Percentiles rank a stretch among this genome's conserved stretches.
phyloP scores from a whole-genome alignment of 2,797 vertebrate genomes.

The Loris lydekkerianus region DNA sequence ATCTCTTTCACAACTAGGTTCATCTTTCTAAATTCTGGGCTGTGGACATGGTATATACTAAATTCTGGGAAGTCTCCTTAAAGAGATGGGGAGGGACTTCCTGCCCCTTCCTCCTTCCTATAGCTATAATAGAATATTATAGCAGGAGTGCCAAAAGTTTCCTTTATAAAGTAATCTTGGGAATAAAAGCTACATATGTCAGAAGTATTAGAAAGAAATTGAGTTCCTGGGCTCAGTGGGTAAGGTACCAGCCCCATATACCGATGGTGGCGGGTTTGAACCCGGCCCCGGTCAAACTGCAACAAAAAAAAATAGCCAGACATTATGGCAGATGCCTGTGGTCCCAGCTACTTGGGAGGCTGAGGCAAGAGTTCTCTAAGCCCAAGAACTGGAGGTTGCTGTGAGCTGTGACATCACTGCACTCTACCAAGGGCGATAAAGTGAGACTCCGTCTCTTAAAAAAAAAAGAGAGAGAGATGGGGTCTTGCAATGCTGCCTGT shows the following conservation, averaged over 20 bases:
- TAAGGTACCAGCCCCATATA: too few relatives aligned
- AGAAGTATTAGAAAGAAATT: neutral
- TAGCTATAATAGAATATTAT: neutral
- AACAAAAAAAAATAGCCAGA: too few relatives aligned
- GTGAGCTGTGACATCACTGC: too few relatives aligned
- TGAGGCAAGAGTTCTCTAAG: too few relatives aligned
- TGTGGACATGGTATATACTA: neutral
- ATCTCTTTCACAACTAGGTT: neutral
- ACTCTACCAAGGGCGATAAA: too few relatives aligned
- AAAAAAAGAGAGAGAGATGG: neutral
- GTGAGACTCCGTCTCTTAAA: too few relatives aligned
- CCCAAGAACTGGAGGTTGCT: too few relatives aligned
- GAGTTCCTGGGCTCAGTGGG: neutral
- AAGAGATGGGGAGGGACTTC: neutral
- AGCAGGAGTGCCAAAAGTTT: neutral
- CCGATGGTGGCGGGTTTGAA: too few relatives aligned
- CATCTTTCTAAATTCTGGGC: neutral
- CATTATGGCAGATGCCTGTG: too few relatives aligned
- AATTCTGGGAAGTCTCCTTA: conserved; percentile 1
- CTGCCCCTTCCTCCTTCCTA: neutral
- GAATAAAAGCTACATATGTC: neutral
- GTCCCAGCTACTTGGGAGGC: too few relatives aligned
- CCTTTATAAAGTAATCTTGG: neutral
- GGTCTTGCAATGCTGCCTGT: neutral
- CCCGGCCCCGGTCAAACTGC: too few relatives aligned